Evolutionary conservation across 2,797 vertebrate species (phyloP), one percentile per base, ranked within the genome.

Genomic region (Botia almorhae): DNA sequence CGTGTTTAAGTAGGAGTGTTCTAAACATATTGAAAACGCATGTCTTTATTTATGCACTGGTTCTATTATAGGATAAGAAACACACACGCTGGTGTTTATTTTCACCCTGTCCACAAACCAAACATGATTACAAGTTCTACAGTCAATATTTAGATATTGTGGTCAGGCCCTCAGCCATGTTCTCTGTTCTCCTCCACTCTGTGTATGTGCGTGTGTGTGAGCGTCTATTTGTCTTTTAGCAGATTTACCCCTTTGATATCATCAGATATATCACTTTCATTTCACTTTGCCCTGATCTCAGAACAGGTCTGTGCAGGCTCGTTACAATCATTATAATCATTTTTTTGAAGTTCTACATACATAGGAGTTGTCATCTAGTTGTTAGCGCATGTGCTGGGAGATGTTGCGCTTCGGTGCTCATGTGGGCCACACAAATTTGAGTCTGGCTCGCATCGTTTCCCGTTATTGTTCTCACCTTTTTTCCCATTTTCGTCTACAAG

Each of bases 131-230:
- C 88, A 90, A 90, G 90, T 87, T 91, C 61, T 88, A 83, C 89
- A 92, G 91, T 91, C 90, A 91, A 93, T 92, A 92, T 93, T 93
- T 92, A 92, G 91, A 91, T 91, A 88, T 79, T 78, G 89, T 82
- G 89, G 90, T 84, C 83, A 89, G 90, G 89, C 86, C 84, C 86
- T 83, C 86, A 87, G 83, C 81, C 75, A 74, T 81, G 60, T 77
- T 86, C 86, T 87, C 85, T 90, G 86, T 89, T 87, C 89, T 79
- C 72, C 81, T 85, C 87, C 88, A 86, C 86, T 89, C 88, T 39
- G 8, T 33, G 17, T 71, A 46, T 81, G 63, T 29, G 58, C 65
- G 23, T 29, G 58, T 69, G 53, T 78, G 53, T 21, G 39, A 61
- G 56, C 33, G 58, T 16, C 16, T 67, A 58, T 60, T 60, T 61